Evolutionary conservation across 2,797 vertebrate species (phyloP), one percentile per base, ranked within the genome.

Genomic region (Echeneis naucrates): DNA sequence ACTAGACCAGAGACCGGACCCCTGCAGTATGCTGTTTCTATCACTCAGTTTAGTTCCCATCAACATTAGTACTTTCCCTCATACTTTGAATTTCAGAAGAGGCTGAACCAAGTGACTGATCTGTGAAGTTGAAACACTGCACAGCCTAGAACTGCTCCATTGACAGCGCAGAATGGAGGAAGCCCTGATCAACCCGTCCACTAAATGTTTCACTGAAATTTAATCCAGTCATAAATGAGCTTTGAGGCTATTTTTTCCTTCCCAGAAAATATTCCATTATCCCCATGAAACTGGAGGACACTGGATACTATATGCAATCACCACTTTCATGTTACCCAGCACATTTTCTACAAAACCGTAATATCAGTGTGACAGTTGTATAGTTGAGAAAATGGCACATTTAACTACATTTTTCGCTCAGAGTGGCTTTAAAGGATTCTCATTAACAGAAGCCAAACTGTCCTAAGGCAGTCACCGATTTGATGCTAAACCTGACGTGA

Each of bases 221-320:
- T 88, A 87, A 91, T 86, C 88, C 79, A 85, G 84, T 86, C 82
- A 80, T 77, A 87, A 87, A 91, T 90, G 78, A 89, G 89, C 84
- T 90, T 68, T 60, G 47, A 61, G 64, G 78, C 72, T 85, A 79
- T 87, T 85, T 88, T 82, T 86, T 84, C 51, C 71, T 80, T 55
- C 75, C 51, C 62, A 76, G 75, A 85, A 88, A 86, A 80, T 80
- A 66, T 80, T 72, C 75, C 48, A 81, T 90, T 88, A 84, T 91
- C 81, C 68, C 75, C 52, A 63, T 76, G 77, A 84, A 87, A 81
- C 42, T 72, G 62, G 77, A 82, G 77, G 68, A 75, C 57, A 63
- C 51, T 68, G 71, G 61, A 59, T 81, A 71, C 63, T 50, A 53
- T 27, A 53, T 53, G 75, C 67, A 70, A 38, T 80, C 68, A 52